These are phyloP conservation scores for Mycalesis mineus DNA, from an alignment of 2,888 invertebrate genomes.

Conservation along the genomic window DNA sequence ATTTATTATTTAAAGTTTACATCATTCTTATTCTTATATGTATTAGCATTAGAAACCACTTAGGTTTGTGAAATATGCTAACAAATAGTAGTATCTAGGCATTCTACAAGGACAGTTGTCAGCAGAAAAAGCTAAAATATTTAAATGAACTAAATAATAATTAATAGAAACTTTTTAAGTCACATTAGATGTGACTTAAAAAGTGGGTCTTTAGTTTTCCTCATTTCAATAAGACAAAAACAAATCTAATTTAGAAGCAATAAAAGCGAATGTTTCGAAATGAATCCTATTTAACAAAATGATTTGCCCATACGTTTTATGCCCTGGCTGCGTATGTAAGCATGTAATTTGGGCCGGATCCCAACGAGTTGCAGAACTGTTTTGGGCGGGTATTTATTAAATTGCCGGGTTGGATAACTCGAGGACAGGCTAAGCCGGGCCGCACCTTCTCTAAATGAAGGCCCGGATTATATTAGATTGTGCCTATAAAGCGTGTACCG, in stretches of 20 bases:
- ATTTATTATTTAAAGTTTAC: too few species aligned
- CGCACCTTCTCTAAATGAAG: slow-evolving; percentile 55
- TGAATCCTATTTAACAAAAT: slow-evolving; percentile 16
- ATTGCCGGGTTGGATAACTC: slow-evolving; percentile 59
- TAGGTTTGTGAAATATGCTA: too few species aligned
- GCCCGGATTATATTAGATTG: slow-evolving; percentile 49
- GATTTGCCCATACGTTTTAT: slow-evolving; percentile 25
- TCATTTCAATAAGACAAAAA: not conserved
- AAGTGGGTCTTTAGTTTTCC: too few species aligned
- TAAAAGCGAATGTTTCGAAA: not conserved
- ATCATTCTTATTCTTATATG: too few species aligned
- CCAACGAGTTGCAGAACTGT: slow-evolving; percentile 57
- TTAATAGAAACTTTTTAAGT: too few species aligned
- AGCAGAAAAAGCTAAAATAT: too few species aligned
- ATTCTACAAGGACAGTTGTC: too few species aligned
- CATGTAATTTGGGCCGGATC: slow-evolving; percentile 45
- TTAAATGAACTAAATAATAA: too few species aligned
- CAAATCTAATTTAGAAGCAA: not conserved
- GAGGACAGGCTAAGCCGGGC: slow-evolving; percentile 57
- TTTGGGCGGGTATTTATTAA: slow-evolving; percentile 67
- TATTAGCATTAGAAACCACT: too few species aligned
- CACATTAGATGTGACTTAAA: too few species aligned
- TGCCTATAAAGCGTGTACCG: slow-evolving; percentile 35
- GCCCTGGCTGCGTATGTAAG: slow-evolving; percentile 19
- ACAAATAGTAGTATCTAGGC: too few species aligned